These are phyloP conservation scores for Neodontobutis hainanensis DNA, from an alignment of 2,113 vertebrate genomes.

Conservation along the genomic window DNA sequence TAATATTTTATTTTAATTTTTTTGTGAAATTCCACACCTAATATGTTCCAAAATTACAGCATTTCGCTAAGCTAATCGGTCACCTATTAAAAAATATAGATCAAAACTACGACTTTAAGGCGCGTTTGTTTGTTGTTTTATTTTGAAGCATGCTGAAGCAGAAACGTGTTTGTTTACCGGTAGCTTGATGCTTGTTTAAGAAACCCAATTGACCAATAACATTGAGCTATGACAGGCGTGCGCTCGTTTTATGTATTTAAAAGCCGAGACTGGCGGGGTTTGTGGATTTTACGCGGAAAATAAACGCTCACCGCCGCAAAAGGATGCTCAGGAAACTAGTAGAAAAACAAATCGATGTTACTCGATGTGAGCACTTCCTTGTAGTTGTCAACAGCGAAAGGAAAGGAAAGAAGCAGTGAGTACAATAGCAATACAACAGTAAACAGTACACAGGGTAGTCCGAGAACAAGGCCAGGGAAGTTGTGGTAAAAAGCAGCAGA, in stretches of 20 bases:
- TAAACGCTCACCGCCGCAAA: too few relatives aligned
- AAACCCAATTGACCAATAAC: slow-evolving; percentile 43
- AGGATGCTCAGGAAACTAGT: background rate
- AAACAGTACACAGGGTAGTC: background rate
- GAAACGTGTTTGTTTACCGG: background rate
- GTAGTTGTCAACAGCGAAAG: slow-evolving; percentile 38
- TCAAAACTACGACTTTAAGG: too few relatives aligned
- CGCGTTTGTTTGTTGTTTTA: slow-evolving; percentile 14
- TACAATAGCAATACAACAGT: background rate
- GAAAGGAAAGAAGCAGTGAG: slow-evolving; percentile 19
- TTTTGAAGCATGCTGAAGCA: slow-evolving; percentile 14
- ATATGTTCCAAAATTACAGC: too few relatives aligned
- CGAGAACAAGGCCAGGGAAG: background rate
- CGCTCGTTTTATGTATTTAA: background rate
- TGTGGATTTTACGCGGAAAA: background rate
- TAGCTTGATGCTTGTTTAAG: background rate
- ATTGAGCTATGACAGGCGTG: background rate
- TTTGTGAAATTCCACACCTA: too few relatives aligned
- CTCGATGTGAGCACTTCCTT: slow-evolving; percentile 26
- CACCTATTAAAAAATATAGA: too few relatives aligned
- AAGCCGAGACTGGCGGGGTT: slow-evolving; percentile 4
- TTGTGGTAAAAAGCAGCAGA: background rate
- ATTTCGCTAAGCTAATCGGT: too few relatives aligned
- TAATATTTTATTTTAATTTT: too few relatives aligned
- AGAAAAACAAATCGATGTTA: slow-evolving; percentile 43